Evolutionary conservation across 2,113 vertebrate genomes (phyloP).

Genomic region (Pluvianellus socialis): DNA sequence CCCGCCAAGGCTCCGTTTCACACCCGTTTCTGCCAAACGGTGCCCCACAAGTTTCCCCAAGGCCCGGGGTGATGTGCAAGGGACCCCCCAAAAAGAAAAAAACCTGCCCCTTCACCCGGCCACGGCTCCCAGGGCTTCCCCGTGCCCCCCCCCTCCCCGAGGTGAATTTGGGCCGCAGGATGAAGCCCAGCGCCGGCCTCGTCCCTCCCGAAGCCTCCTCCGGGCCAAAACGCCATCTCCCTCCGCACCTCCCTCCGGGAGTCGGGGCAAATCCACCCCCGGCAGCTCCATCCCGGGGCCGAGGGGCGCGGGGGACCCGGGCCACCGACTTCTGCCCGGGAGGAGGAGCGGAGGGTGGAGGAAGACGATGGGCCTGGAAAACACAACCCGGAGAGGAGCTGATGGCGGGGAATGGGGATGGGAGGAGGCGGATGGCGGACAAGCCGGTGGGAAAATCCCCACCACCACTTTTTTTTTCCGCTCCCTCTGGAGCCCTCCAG

Average conservation of each 20-base stretch:
- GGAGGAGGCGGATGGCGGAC: rapidly evolving
- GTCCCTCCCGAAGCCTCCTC: neutral
- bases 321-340: rapidly evolving
- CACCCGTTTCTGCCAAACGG: neutral
- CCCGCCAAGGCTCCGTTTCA: neutral
- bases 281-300: neutral
- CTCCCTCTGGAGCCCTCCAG: neutral
- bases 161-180: neutral
- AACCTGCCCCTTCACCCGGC: neutral
- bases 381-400: neutral
- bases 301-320: too few species aligned
- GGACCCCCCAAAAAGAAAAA: neutral
- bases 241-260: too few species aligned
- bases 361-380: neutral
- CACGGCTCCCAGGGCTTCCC: rapidly evolving
- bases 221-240: neutral
- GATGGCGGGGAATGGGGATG: neutral
- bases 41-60: neutral
- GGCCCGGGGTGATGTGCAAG: neutral
- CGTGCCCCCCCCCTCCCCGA: neutral
- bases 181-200: neutral
- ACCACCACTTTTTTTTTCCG: neutral
- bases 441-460: neutral
- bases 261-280: neutral
- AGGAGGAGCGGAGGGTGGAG: neutral